Conservation (phyloP, 2,113 vertebrate species). For the Cisticola juncidis region DNA sequence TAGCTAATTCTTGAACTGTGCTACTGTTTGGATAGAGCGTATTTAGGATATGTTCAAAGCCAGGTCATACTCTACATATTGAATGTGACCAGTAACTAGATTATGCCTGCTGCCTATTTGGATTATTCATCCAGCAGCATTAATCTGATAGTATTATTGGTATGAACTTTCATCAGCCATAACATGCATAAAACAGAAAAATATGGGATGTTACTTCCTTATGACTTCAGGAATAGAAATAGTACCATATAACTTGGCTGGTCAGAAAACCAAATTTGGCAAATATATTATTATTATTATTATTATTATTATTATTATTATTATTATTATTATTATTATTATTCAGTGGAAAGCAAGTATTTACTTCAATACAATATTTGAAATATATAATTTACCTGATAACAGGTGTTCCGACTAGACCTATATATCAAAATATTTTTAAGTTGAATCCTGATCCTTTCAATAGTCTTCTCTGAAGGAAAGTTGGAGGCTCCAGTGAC, state of each 20-base stretch:
- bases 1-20: neutral
- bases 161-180: neutral
- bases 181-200: neutral
- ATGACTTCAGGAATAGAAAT: neutral
- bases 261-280: neutral
- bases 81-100: neutral
- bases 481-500: neutral
- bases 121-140: neutral
- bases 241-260: neutral
- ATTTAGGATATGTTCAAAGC: neutral
- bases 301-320: neutral
- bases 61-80: neutral
- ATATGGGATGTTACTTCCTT: fast-evolving
- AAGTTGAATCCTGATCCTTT: neutral
- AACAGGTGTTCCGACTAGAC: neutral
- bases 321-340: neutral
- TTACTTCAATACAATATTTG: neutral
- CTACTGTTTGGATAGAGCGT: neutral
- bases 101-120: neutral
- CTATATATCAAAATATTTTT: neutral
- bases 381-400: neutral
- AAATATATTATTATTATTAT: neutral
- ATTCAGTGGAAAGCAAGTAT: neutral
- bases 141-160: neutral
- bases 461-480: neutral